Percentiles rank a stretch among this genome's conserved stretches.
These are phyloP conservation scores for Leptobrachium leishanense DNA, from an alignment of 2,113 vertebrate species.

Conservation along the genomic window DNA sequence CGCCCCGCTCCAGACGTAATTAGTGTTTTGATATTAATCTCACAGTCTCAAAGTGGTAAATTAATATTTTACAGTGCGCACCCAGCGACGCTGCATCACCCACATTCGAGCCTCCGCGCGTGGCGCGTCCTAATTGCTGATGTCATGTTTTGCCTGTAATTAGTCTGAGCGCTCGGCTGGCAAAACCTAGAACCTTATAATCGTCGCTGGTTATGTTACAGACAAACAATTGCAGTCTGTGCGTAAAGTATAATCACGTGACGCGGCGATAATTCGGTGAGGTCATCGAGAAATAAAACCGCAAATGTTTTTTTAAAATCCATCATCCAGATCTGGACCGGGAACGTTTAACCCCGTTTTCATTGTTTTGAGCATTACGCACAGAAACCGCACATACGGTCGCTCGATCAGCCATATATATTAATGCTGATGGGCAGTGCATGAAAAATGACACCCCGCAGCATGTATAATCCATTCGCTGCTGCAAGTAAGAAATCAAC, in stretches of 20 bases:
- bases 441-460: too few relatives aligned
- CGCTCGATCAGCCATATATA: too few relatives aligned
- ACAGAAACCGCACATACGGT: too few relatives aligned
- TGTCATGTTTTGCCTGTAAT: constrained; percentile 27
- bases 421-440: too few relatives aligned
- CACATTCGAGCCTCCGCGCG: not conserved
- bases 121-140: constrained; percentile 20
- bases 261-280: not conserved
- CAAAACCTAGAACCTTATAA: not conserved
- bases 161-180: constrained; percentile 14
- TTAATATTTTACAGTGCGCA: constrained; percentile 21
- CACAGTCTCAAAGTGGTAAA: not conserved
- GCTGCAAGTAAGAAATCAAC: too few relatives aligned
- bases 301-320: too few relatives aligned
- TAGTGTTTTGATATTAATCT: constrained; percentile 3
- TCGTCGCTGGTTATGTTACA: constrained; percentile 2
- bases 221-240: constrained; percentile 8
- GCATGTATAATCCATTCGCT: too few relatives aligned
- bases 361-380: too few relatives aligned
- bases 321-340: too few relatives aligned
- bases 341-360: too few relatives aligned
- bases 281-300: too few relatives aligned
- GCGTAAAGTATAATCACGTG: constrained; percentile 25
- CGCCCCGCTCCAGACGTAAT: not conserved
- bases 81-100: not conserved